Percentiles rank a stretch among this genome's conserved stretches.
Conservation (phyloP, 1,140 invertebrate species). For the Melitaea cinxia region DNA sequence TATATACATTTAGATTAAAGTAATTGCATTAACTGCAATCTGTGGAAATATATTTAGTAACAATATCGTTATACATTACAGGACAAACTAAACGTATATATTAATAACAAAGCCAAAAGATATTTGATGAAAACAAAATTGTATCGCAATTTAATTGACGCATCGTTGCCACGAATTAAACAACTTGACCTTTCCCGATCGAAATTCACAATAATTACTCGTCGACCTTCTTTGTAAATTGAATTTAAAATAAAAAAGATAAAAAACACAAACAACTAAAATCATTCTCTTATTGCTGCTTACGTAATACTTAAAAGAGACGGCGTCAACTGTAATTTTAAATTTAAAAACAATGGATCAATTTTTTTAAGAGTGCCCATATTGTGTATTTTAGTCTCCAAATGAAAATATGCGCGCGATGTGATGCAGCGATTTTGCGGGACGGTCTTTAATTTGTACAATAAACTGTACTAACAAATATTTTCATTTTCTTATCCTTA, state of each 20-base stretch:
- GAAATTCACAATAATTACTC: neutral
- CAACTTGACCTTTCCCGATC: neutral
- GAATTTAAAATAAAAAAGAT: neutral
- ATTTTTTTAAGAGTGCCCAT: conserved; percentile 19
- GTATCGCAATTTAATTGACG: neutral
- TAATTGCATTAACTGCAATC: too few relatives aligned
- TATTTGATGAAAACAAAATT: neutral
- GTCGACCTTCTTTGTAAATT: neutral
- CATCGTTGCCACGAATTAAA: neutral
- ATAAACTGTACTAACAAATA: too few relatives aligned
- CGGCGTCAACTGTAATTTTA: conserved; percentile 22
- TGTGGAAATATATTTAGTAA: neutral
- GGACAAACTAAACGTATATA: neutral
- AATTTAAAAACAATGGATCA: conserved; percentile 21
- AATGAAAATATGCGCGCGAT: too few relatives aligned
- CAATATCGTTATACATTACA: neutral
- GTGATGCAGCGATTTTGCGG: too few relatives aligned
- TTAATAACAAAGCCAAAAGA: neutral
- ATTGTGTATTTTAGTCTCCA: conserved; percentile 9
- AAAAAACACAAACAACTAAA: neutral
- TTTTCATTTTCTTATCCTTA: too few relatives aligned
- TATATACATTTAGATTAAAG: too few relatives aligned
- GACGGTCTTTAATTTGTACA: too few relatives aligned
- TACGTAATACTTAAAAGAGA: neutral
- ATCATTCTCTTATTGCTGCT: conserved; percentile 4